Evolutionary conservation across 2,888 invertebrate species (phyloP), one percentile per base, ranked within the genome.

Genomic region (Acanthosepion esculentum): DNA sequence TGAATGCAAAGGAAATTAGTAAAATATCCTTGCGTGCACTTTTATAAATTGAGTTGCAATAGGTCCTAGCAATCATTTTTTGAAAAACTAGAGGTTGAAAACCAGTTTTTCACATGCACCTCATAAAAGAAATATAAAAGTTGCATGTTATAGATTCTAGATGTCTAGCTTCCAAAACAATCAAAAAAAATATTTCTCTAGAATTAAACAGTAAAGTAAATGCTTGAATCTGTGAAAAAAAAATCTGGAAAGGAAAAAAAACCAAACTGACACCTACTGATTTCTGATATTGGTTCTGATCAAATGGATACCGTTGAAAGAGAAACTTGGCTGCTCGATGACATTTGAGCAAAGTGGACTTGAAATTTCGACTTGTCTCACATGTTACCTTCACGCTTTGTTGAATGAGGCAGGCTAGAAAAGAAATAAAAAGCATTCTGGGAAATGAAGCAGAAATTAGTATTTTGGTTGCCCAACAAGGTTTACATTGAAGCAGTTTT

Each of bases 331-430:
- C 96, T 93, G 96, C 96, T 95, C 96, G 96, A 95, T 96, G 97
- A 6, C 96, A 96, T 92, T 96, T 96, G 94, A 96, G 96, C 48
- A 97, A 95, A 0, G 96, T 96, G 64, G 96, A 96, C 95, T 96
- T 96, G 95, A 97, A 97, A 96, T 97, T 97, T 20, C 96, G 96
- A 6, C 96, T 97, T 64, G 96, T 96, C 95, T 97, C 97, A 95
- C 97, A 97, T n/a, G 97, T 96, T 48, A 97, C 97, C 95, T 97
- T 96, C 91, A 97, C 95, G 26, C 97, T 97, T 96, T 97, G 96
- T 95, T 97, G 97, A 48, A 97, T 96, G 94, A 97, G 94, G 15
- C 97, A 96, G 92, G 97, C 97, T 97, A 92, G 1, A 95, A 94
- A 48, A 94, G 48, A 92, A 29, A 94, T n/a, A 78, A n/a, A 18